Evolutionary conservation across 2,888 invertebrate genomes (phyloP), one percentile per base, ranked within the genome.

Genomic region (Bellardia bayeri): DNA sequence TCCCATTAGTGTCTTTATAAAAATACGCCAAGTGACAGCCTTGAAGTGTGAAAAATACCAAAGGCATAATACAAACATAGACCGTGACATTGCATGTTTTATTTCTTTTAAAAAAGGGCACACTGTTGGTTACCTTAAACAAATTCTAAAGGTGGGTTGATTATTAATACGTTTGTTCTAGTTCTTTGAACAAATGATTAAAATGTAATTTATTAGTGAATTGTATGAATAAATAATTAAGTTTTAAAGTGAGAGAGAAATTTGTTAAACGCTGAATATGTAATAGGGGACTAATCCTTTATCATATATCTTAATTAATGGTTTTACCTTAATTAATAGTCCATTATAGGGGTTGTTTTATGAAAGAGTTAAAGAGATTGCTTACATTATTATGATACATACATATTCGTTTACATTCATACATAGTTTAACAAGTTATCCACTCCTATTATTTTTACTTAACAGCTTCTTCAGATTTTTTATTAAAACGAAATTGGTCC

Each of bases 41-140:
- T 85, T 87, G 72, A 82, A 87, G 88, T 88, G 88, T 87, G 86
- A 87, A 87, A 88, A 87, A 76, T 82, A 49, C 85, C 82, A 71
- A 76, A 81, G 80, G 58, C 84, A 79, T 37, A 33, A 79, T 37
- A 33, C 33, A 33, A 66, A 76, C 83, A 76, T 72, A 74, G 69
- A 78, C 87, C 78, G 54, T 87, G 85, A 87, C 87, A 79, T 87
- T 79, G 87, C 75, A 69, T 74, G 76, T 81, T 81, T 87, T 75
- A n/a, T 51, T 82, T 2, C 13, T 76, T 74, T 49, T 56, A n/a
- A 40, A 58, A 58, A 61, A 69, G 63, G 76, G 63, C 42, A 54
- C 11, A 63, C 42, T 69, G 23, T 3, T 51, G 3, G 3, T 7
- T 68, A 68, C 54, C n/a, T 56, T 64, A n/a, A 0, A 30, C 9